Evolutionary conservation across 2,797 vertebrate species (phyloP), one percentile per base, ranked within the genome.

Genomic region (Acomys russatus): DNA sequence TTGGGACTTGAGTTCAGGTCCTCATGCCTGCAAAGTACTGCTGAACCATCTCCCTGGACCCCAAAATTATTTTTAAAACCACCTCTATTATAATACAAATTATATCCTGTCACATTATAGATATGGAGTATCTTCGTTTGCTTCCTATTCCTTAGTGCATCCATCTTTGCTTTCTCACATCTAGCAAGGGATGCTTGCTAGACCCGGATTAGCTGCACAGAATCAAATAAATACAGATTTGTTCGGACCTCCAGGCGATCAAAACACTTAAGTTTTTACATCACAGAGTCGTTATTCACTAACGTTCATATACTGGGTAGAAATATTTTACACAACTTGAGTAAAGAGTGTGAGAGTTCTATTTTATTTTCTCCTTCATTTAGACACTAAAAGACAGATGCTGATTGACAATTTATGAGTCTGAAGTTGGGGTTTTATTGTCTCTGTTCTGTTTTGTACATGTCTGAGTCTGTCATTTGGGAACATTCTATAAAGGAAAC

Each of bases 401-500:
- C 87, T 82, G 44, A 79, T 78, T 88, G 87, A 84, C 76, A 86
- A n/a, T 88, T 86, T 93, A 9, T 73, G 92, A 92, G 87, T 95
- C 89, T 83, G 90, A 94, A 73, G 30, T 83, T 44, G 7, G 71
- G 93, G 22, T 93, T 94, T 92, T 96, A 96, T 56, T 64, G 77
- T 94, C 77, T 93, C 70, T 71, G 80, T 35, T 22, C 15, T 73
- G 51, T 93, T 95, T 93, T 88, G 70, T 86, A 61, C 25, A 38
- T 85, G n/a, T 90, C 90, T 95, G 73, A 94, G 44, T 63, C 74
- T 94, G 80, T 92, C 92, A 82, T 89, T 91, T 80, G 66, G 87
- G 68, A 90, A 80, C 35, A 64, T 77, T 94, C 79, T 94, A 90
- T 70, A 88, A 91, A 82, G 83, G 56, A 96, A 97, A 89, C n/a